Evolutionary conservation across 2,888 invertebrate species (phyloP).

Genomic region (Tiliacea citrago): DNA sequence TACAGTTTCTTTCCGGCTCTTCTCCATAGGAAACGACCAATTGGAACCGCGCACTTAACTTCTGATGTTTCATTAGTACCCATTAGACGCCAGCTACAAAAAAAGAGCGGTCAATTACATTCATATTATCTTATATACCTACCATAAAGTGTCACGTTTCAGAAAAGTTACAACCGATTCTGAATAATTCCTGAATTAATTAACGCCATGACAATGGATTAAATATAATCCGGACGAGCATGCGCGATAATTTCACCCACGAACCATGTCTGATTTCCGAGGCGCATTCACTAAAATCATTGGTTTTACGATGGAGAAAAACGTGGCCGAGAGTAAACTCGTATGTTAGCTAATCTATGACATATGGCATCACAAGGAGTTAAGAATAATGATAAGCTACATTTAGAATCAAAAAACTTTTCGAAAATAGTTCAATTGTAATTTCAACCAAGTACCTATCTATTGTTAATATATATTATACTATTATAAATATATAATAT

Average conservation of each 20-base stretch:
- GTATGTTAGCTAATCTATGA: slow-evolving; percentile 41
- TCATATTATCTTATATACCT: slow-evolving; percentile 20
- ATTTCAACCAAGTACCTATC: neutral
- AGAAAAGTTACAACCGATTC: slow-evolving; percentile 35
- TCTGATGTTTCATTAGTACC: too few relatives aligned
- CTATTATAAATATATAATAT: too few relatives aligned
- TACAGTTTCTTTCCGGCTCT: too few relatives aligned
- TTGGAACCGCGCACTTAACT: too few relatives aligned
- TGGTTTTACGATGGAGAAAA: slow-evolving; percentile 11
- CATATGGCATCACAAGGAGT: slow-evolving; percentile 23
- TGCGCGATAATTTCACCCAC: slow-evolving; percentile 43
- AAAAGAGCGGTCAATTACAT: slow-evolving; percentile 5
- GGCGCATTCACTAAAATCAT: slow-evolving; percentile 27
- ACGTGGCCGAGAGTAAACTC: slow-evolving; percentile 42
- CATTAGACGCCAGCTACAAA: neutral
- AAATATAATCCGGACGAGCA: slow-evolving; percentile 35
- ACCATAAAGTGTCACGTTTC: slow-evolving; percentile 22
- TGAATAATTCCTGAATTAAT: slow-evolving; percentile 50
- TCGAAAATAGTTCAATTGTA: too few relatives aligned
- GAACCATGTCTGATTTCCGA: slow-evolving; percentile 28
- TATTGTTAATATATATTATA: too few relatives aligned
- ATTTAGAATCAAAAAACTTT: neutral
- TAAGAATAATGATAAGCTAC: neutral
- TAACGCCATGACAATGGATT: slow-evolving; percentile 52
- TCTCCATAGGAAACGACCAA: too few relatives aligned